Conservation (phyloP, 1,140 invertebrate genomes). For the Homalodisca vitripennis region DNA sequence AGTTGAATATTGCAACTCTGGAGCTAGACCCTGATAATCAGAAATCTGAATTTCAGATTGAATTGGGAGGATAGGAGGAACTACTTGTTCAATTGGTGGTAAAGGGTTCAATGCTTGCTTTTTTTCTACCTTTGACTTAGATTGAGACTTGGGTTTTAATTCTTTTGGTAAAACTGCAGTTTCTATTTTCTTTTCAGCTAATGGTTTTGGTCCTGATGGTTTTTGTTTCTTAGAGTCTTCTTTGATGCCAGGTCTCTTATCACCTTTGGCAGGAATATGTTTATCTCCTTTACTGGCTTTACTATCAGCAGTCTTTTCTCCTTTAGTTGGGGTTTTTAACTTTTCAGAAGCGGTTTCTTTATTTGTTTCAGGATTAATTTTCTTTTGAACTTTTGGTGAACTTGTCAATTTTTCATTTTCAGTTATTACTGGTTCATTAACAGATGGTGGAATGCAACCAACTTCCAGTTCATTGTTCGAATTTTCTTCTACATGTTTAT, state of each 20-base stretch:
- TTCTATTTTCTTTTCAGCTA: background rate
- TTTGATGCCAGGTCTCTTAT: background rate
- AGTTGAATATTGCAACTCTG: background rate
- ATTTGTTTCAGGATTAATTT: too few relatives aligned
- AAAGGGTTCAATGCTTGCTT: background rate
- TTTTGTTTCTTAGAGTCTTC: background rate
- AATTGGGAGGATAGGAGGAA: background rate
- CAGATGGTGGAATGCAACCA: too few relatives aligned
- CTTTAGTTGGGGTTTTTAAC: too few relatives aligned
- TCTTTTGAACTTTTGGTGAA: too few relatives aligned
- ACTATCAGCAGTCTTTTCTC: background rate
- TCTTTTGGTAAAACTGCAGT: background rate
- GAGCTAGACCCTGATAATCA: background rate
- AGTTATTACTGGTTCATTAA: too few relatives aligned
- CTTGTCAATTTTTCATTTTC: too few relatives aligned
- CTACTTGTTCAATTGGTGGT: background rate
- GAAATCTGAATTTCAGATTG: background rate
- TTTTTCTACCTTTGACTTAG: background rate
- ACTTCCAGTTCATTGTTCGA: too few relatives aligned
- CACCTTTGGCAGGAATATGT: too few relatives aligned
- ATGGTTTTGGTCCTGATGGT: background rate
- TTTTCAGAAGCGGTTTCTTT: too few relatives aligned
- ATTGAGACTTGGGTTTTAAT: background rate
- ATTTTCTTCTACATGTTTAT: too few relatives aligned
- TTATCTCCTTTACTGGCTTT: background rate